Evolutionary conservation across 2,113 vertebrate species (phyloP).

Genomic region (Ictalurus punctatus): DNA sequence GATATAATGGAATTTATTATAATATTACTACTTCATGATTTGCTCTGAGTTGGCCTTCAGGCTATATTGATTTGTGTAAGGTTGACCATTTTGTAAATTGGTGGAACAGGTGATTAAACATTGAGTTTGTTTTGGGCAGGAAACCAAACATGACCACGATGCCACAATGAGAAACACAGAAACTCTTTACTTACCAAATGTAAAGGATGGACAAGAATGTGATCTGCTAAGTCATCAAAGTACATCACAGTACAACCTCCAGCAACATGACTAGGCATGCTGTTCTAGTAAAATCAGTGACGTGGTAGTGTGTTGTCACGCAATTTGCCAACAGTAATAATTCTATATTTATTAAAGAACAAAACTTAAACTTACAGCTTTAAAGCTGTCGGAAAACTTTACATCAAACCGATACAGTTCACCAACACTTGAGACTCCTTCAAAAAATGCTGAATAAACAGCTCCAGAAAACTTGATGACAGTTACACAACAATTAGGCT

Average conservation of each 20-base stretch:
- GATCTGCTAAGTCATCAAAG: no score
- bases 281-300: background rate
- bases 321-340: background rate
- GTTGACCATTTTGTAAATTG: slow-evolving; percentile 38
- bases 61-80: slow-evolving; percentile 47
- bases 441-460: background rate
- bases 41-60: slow-evolving; percentile 1
- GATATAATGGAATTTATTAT: background rate
- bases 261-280: background rate
- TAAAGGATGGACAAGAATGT: background rate
- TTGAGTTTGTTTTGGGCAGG: background rate
- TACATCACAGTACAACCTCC: background rate
- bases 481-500: no score
- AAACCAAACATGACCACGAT: background rate
- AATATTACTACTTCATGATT: slow-evolving; percentile 13
- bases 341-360: background rate
- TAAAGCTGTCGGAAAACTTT: background rate
- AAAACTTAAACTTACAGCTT: background rate
- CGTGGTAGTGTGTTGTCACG: background rate
- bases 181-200: background rate
- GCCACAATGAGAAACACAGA: background rate
- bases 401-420: background rate
- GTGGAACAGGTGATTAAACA: background rate
- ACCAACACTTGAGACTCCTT: background rate
- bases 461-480: background rate